A percentile compares a stretch with the other conserved stretches of the same genome.
These are phyloP conservation scores for Scaptomyza flava DNA, from an alignment of 2,888 invertebrate genomes.

Conservation along the genomic window DNA sequence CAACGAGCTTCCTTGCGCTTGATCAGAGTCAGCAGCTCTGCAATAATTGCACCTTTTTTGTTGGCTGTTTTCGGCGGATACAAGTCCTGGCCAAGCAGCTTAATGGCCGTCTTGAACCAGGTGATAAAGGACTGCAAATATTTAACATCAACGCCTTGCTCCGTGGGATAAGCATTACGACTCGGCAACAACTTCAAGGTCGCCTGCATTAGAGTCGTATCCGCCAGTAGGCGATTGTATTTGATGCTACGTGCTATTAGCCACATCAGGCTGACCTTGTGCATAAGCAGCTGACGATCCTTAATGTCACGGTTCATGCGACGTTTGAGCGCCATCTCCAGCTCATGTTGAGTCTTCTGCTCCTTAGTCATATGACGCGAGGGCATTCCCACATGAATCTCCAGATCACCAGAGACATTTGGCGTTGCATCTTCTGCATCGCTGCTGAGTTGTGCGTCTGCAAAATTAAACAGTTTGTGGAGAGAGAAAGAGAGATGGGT, in stretches of 20 bases:
- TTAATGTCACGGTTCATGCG: constrained; percentile 91
- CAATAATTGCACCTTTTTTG: constrained; percentile 35
- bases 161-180: constrained; percentile 90
- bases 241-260: constrained; percentile 92
- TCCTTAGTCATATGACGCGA: constrained; percentile 84
- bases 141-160: constrained; percentile 89
- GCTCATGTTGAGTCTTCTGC: constrained; percentile 85
- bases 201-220: constrained; percentile 88
- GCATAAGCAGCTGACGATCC: constrained; percentile 91
- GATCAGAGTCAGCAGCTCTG: constrained; percentile 86
- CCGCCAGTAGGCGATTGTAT: constrained; percentile 89
- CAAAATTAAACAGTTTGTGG: constrained; percentile 47
- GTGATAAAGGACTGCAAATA: constrained; percentile 91
- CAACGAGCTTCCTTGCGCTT: constrained; percentile 87
- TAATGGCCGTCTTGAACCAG: constrained; percentile 90
- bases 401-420: constrained; percentile 86
- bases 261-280: constrained; percentile 94
- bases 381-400: constrained; percentile 89
- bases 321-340: constrained; percentile 90
- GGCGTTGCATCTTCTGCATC: constrained; percentile 43
- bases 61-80: constrained; percentile 85
- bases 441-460: constrained; percentile 58
- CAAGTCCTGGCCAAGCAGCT: constrained; percentile 86
- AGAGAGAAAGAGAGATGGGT: background rate
- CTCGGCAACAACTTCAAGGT: constrained; percentile 91